phyloP scores from a whole-genome alignment of 2,113 vertebrate species.

The Planiliza haematocheilus region DNA sequence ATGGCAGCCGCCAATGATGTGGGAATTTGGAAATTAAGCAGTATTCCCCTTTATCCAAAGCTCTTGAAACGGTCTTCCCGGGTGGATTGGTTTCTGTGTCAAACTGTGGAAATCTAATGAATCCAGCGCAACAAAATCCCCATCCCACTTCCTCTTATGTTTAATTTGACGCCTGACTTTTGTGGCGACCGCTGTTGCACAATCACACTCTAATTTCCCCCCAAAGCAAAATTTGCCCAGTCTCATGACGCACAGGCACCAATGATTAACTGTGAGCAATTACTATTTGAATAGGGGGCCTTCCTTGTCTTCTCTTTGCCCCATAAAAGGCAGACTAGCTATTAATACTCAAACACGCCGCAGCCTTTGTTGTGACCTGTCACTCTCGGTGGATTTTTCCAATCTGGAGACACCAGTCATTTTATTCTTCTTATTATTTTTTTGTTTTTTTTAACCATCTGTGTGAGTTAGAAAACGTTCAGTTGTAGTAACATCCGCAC shows the following conservation, averaged over 20 bases:
- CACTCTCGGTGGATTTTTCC: slow-evolving; percentile 52
- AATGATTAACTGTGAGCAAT: slow-evolving; percentile 82
- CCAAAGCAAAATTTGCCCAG: slow-evolving; percentile 72
- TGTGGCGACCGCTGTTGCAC: slow-evolving; percentile 65
- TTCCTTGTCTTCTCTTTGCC: slow-evolving; percentile 50
- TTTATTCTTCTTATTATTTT: too few relatives aligned
- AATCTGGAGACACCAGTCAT: slow-evolving; percentile 30
- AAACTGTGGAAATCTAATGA: slow-evolving; percentile 71
- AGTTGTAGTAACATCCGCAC: neutral
- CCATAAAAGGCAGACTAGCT: slow-evolving; percentile 47
- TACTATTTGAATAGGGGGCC: slow-evolving; percentile 65
- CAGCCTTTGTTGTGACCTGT: slow-evolving; percentile 58
- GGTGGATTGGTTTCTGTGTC: slow-evolving; percentile 72
- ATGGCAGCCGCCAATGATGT: neutral
- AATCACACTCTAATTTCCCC: slow-evolving; percentile 77
- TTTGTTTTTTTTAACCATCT: slow-evolving; percentile 7
- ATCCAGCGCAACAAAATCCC: slow-evolving; percentile 69
- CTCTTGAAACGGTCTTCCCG: slow-evolving; percentile 63
- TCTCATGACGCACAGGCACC: slow-evolving; percentile 71
- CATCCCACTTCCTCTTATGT: slow-evolving; percentile 66
- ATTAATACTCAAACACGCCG: slow-evolving; percentile 37
- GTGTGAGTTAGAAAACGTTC: neutral
- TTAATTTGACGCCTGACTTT: slow-evolving; percentile 78
- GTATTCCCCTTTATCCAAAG: slow-evolving; percentile 63
- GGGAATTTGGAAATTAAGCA: slow-evolving; percentile 63